Conservation (phyloP, 2,113 vertebrate genomes). For the Mohoua ochrocephala region DNA sequence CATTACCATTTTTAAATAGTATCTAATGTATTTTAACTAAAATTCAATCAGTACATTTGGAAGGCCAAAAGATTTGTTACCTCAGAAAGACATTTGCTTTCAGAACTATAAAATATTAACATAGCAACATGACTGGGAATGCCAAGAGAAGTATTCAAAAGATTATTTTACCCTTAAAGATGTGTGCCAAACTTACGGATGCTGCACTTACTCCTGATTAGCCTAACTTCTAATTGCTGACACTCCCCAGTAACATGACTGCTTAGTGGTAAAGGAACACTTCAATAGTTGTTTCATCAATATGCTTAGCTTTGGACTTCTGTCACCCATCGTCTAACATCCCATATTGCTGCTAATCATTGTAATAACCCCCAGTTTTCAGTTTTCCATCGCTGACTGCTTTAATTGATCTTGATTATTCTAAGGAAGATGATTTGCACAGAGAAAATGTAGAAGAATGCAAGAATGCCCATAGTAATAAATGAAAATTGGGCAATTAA, state of each 20-base stretch:
- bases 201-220: not conserved
- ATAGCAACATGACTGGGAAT: not conserved
- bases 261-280: not conserved
- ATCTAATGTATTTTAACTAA: not conserved
- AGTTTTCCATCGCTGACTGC: not conserved
- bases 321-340: not conserved
- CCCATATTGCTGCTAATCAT: not conserved
- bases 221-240: not conserved
- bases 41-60: not conserved
- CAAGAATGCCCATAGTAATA: not conserved
- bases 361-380: not conserved
- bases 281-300: not conserved
- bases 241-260: not conserved
- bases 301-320: not conserved
- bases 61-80: not conserved
- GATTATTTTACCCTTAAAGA: not conserved
- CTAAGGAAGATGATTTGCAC: not conserved
- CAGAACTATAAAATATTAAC: conserved; percentile 1
- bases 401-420: not conserved
- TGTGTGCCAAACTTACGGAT: not conserved
- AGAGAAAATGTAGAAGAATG: not conserved
- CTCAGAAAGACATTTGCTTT: not conserved
- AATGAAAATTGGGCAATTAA: not conserved
- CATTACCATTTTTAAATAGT: not conserved
- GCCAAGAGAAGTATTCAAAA: not conserved